Evolutionary conservation across 2,113 vertebrate genomes (phyloP), one percentile per base, ranked within the genome.

Genomic region (Buteo buteo): DNA sequence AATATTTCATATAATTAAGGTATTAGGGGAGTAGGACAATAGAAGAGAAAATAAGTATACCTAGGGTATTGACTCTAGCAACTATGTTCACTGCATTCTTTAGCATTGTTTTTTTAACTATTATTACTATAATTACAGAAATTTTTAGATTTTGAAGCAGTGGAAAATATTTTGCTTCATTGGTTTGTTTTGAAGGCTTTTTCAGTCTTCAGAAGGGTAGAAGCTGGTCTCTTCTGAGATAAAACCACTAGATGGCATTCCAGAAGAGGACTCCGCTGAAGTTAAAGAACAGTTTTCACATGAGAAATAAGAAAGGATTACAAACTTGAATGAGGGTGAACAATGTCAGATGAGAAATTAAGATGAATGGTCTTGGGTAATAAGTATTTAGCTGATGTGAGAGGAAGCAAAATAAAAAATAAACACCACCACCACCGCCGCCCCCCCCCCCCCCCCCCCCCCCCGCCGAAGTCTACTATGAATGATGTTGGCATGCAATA

Each of bases 221-320:
- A 87, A 80, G 40, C 16, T 71, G 9, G 25, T 73, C 21, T 78
- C 69, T 94, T 81, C 91, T 86, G 70, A 69, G 25, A 55, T 77
- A 82, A 92, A 82, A 69, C 97, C 97, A 93, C 96, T 98, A 98
- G 98, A 64, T 98, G 97, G 97, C 97, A 90, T 90, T 91, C 69
- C 70, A 91, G 70, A 82, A 94, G 88, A 97, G 82, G 86, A 55
- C 32, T 86, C 86, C 7, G n/a, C 22, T 49, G 1, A 77, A n/a
- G 49, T 67, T 66, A 81, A 83, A 22, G 24, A 81, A 49, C 34
- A 40, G 5, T 64, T 92, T 45, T 80, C 62, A 55, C 44, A 38
- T 45, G 58, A 82, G 58, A 86, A 83, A 54, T 67, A 38, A 4
- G 54, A 13, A 94, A 59, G 21, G 58, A 71, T 89, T 90, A 38